Evolutionary conservation across 2,113 vertebrate species (phyloP).

Genomic region (Lonchura striata): DNA sequence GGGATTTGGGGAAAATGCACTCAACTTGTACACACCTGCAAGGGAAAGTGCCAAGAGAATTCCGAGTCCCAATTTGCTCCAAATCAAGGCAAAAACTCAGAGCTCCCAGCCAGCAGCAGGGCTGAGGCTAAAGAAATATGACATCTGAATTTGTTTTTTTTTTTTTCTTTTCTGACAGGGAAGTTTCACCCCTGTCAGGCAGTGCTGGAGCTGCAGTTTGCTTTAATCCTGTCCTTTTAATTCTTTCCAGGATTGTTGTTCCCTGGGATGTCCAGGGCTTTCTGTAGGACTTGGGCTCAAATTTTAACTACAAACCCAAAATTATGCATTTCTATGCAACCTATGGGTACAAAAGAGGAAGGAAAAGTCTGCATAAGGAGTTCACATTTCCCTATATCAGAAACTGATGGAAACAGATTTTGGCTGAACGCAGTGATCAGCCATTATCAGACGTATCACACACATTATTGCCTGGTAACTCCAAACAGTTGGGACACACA

Average conservation of each 20-base stretch:
- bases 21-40: background rate
- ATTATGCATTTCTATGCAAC: background rate
- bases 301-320: background rate
- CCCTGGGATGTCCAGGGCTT: background rate
- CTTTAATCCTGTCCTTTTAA: background rate
- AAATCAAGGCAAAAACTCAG: background rate
- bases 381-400: rapidly evolving
- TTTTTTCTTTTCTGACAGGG: background rate
- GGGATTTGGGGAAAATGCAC: background rate
- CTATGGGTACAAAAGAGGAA: background rate
- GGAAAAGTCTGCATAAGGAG: background rate
- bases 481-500: background rate
- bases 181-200: background rate
- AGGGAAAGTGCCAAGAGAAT: rapidly evolving
- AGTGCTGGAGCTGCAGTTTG: background rate
- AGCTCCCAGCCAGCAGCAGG: background rate
- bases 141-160: background rate
- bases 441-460: background rate
- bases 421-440: background rate
- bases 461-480: background rate
- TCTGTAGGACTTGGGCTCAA: background rate
- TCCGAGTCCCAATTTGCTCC: background rate
- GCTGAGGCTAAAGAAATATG: background rate
- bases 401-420: background rate
- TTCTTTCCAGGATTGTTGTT: background rate